phyloP scores from a whole-genome alignment of 2,113 vertebrate genomes.

The Indicator indicator region DNA sequence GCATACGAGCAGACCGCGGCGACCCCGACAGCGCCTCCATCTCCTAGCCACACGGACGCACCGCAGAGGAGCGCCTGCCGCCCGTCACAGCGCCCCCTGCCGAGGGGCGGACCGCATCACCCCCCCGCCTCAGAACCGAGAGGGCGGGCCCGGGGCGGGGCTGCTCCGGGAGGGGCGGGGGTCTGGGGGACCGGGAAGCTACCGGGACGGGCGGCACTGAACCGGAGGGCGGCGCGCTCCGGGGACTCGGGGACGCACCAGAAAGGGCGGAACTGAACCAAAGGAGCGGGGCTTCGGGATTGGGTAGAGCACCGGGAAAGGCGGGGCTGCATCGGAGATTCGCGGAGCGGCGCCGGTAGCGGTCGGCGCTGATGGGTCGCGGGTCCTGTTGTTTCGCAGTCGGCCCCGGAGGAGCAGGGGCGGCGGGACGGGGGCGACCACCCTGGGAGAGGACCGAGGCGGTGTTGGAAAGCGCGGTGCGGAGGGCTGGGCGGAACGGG shows the following conservation, averaged over 20 bases:
- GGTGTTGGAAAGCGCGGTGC: neutral
- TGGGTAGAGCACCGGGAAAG: too few relatives aligned
- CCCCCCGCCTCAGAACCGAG: neutral
- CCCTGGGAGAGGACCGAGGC: too few relatives aligned
- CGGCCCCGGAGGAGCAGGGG: neutral
- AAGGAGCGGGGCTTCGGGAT: too few relatives aligned
- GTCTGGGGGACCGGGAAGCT: too few relatives aligned
- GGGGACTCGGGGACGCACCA: too few relatives aligned
- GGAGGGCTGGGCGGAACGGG: neutral
- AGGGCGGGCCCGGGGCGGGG: neutral
- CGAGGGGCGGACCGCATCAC: neutral
- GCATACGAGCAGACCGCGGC: constrained; percentile 62
- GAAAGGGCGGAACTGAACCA: too few relatives aligned
- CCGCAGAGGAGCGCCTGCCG: neutral
- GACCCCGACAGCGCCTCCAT: constrained; percentile 49
- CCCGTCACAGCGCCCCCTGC: neutral
- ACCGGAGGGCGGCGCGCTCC: too few relatives aligned
- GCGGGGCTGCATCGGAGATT: too few relatives aligned
- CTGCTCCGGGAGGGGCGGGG: neutral
- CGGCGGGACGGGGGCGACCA: neutral
- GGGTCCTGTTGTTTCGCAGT: too few relatives aligned
- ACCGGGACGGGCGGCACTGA: too few relatives aligned
- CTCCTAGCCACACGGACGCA: neutral
- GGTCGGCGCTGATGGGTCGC: neutral
- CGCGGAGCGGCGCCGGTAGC: too few relatives aligned